Base-by-base conservation (phyloP, 2,113 vertebrate genomes). In the Micronycteris hirsuta region DNA sequence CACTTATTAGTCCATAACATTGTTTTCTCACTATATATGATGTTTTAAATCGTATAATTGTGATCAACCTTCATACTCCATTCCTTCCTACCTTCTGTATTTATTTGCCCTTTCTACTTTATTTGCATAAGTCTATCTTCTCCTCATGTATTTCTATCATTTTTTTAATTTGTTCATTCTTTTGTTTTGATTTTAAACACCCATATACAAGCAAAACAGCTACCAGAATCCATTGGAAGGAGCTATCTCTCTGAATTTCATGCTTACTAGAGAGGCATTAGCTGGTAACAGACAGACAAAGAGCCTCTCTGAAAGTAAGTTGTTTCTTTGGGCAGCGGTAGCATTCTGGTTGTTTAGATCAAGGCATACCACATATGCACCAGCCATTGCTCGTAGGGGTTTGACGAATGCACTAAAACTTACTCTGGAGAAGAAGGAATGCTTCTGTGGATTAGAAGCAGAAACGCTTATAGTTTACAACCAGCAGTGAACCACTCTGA, bases 341-440 rank as follows among this genome's bases (percentile, higher is more conserved):
- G 61, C 65, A 87, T 94, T 85, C 45, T 82, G 33, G 38, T 73
- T 52, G n/a, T 95, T 93, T 91, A 88, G 43, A 89, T 22, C 33
- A 74, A 83, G 77, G 82, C 91, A 89, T 58, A n/a, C 77, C 88
- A 78, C 41, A 43, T 33, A 36, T n/a, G 73, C 47, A 58, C 43
- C 74, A 91, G 43, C 80, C 61, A 80, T 68, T 91, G 85, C 95
- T 94, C 77, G 78, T 96, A 86, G 93, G 94, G 89, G 89, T 95
- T 88, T 96, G 94, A 97, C 94, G 95, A 97, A 97, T 95, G 95
- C 86, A 49, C 88, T 80, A 94, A 96, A 97, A 97, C 77, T 94
- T 90, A 96, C 94, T 94, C 81, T 95, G 92, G 92, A 97, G 96
- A 94, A 97, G 96, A 96, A 95, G 84, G 93, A 89, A 93, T 86